Evolutionary conservation across 2,797 vertebrate genomes (phyloP), one percentile per base, ranked within the genome.

Genomic region (Trematomus bernacchii): DNA sequence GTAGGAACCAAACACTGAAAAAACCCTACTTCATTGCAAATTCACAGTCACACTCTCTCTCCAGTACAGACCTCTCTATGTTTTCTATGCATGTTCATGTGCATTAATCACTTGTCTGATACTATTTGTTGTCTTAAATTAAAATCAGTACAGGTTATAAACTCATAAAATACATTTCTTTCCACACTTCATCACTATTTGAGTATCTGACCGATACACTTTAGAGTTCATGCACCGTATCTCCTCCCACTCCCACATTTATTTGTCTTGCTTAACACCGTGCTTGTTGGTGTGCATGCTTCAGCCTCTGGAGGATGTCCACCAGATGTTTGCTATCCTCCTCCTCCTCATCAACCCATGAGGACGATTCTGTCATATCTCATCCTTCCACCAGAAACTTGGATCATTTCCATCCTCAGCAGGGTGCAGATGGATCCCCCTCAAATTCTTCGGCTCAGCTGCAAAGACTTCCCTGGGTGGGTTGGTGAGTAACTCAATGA

Each of bases 271-370:
- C 66, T 23, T 30, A 68, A 69, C 6, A 51, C 15, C 3, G 33
- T 43, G 10, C 10, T 11, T 59, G 53, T 58, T 23, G 6, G 51
- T 64, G 2, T n/a, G 18, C 6, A 1, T 42, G 33, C 23, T 37
- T 23, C 5, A 16, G 44, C 13, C 40, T 61, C n/a, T 3, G 2
- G 3, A 27, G 12, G 10, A 44, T 6, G n/a, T 83, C 53, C 15
- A 46, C 52, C 90, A 90, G 83, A 91, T 89, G 85, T 87, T 87
- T 68, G 50, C 70, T 60, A 18, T 79, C 66, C 46, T 83, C 77
- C 82, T 77, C 78, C 66, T 43, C 47, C 71, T 7, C 30, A 37
- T 8, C 43, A 65, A 12, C 51, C 33, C 14, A 1, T 18, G 54
- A 67, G 46, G 76, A 67, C 1, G 3, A 52, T 77, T 40, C 53